These are phyloP conservation scores for Encarsia formosa DNA, from an alignment of 2,888 invertebrate species.

Conservation along the genomic window DNA sequence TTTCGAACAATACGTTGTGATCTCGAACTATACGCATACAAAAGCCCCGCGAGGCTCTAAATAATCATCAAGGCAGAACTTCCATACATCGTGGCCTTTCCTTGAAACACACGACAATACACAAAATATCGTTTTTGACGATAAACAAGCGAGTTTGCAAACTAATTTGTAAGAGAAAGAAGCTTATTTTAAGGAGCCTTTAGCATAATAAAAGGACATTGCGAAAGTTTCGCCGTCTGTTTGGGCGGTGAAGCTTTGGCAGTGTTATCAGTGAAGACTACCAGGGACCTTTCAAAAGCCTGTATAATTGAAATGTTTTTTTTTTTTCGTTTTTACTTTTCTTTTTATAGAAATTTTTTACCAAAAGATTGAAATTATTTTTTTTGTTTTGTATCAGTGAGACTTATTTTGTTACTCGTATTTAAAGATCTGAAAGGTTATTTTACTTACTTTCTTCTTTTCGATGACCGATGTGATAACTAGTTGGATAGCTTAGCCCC, in stretches of 20 bases:
- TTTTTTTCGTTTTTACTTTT: no score
- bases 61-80: slow-evolving; percentile 41
- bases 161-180: slow-evolving; percentile 9
- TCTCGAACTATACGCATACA: no score
- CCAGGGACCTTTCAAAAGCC: slow-evolving; percentile 12
- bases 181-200: neutral
- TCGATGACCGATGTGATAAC: no score
- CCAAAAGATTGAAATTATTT: no score
- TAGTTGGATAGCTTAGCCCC: no score
- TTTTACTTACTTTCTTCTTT: no score
- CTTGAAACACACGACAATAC: slow-evolving; percentile 39
- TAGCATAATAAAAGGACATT: neutral
- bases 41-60: slow-evolving; percentile 2
- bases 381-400: no score
- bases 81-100: slow-evolving; percentile 48
- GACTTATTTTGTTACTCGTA: no score
- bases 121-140: slow-evolving; percentile 16
- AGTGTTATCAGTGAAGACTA: slow-evolving; percentile 12
- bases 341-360: no score
- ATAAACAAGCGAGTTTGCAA: neutral
- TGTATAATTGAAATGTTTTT: slow-evolving; percentile 7
- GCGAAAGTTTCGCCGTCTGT: slow-evolving; percentile 8
- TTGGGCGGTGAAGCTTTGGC: slow-evolving; percentile 10
- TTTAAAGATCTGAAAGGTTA: no score
- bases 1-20: neutral